phyloP scores from a whole-genome alignment of 1,140 invertebrate genomes.

The Hyles euphorbiae region DNA sequence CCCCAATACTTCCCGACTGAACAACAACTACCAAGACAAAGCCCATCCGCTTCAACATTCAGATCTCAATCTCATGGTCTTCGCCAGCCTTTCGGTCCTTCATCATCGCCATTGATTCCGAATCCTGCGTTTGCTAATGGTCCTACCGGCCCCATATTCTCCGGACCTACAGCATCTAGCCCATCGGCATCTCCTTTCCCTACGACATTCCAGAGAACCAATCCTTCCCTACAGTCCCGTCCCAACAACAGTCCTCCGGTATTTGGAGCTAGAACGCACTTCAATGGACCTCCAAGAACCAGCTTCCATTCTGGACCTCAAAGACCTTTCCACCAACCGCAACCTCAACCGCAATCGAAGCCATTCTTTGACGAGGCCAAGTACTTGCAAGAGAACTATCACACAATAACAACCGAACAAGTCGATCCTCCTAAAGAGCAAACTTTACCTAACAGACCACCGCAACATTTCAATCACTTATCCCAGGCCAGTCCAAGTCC shows the following conservation, averaged over 20 bases:
- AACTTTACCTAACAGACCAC: constrained; percentile 42
- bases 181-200: constrained; percentile 43
- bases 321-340: constrained; percentile 61
- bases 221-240: constrained; percentile 45
- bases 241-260: constrained; percentile 37
- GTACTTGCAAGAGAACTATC: constrained; percentile 74
- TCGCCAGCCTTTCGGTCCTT: constrained; percentile 57
- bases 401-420: constrained; percentile 73
- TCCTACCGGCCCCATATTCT: constrained; percentile 43
- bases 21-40: constrained; percentile 65
- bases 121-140: constrained; percentile 43
- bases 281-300: constrained; percentile 48
- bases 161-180: constrained; percentile 44
- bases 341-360: constrained; percentile 43
- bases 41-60: constrained; percentile 54
- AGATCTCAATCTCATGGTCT: constrained; percentile 52
- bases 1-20: constrained; percentile 56
- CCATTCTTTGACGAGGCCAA: constrained; percentile 70
- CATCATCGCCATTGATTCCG: constrained; percentile 37
- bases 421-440: constrained; percentile 62
- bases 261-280: constrained; percentile 50
- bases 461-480: constrained; percentile 50
- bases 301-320: constrained; percentile 63
- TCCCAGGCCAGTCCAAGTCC: constrained; percentile 50
- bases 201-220: constrained; percentile 45